Evolutionary conservation across 2,113 vertebrate genomes (phyloP), one percentile per base, ranked within the genome.

Genomic region (Lagopus leucura): DNA sequence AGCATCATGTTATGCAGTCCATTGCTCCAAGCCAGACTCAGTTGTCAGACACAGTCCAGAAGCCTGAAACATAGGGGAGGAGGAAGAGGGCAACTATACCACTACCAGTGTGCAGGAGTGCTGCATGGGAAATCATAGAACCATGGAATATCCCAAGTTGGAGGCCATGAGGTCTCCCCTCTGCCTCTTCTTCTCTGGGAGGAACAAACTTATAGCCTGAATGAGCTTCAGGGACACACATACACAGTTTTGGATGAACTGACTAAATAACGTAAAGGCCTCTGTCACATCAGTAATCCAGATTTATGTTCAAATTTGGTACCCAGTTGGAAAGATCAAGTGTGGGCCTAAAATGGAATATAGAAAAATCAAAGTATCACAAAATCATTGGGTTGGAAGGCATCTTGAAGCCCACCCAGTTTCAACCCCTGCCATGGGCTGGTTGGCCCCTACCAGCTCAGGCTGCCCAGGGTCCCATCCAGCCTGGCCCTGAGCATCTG

Each of bases 121-220:
- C 36, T 5, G 5, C 42, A 28, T 0, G 0, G 17, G 20, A 9
- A 21, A 12, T 6, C 22, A 30, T 17, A 22, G 17, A 52, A 52
- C 25, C 50, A 27, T 5, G 25, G 50, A 55, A 55, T 17, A 55
- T 11, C 28, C 28, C 28, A 28, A 55, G 54, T 30, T 55, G 54
- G 54, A 55, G 15, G 54, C 28, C 54, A 17, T 30, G 28, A 55
- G 54, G 54, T 28, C 25, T 30, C 54, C 8, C 28, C 54, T 55
- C 15, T 17, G 28, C 54, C 28, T 10, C 54, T 27, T 28, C 52
- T 30, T 16, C 54, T 55, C 16, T 10, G 16, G 28, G 28, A 16
- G 14, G 14, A 54, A 30, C 52, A 30, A 27, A 54, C 52, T 15
- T 4, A 36, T 3, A 24, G 32, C 47, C 67, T 32, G 38, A 54